Base-by-base conservation (phyloP, 1,140 invertebrate species). In the Leptoteleia sp. region DNA sequence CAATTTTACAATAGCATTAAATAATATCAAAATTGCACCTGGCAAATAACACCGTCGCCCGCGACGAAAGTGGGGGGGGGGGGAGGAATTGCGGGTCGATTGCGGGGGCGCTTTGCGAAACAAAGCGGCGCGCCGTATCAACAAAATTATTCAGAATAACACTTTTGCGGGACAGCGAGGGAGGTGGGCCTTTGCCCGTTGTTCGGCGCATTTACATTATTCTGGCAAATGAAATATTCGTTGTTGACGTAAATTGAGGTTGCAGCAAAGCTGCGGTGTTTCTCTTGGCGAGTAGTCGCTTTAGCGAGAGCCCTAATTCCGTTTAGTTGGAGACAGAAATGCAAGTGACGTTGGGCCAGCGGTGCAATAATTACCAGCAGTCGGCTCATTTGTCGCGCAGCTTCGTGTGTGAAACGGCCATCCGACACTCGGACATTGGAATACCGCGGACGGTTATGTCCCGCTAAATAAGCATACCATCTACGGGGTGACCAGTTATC, bases 211-310 rank as follows among this genome's bases (percentile, higher is more conserved):
- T 70, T 76, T 70, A 64, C 73, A 59, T 76, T 76, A 76, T 59
- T 68, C 48, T 35, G 42, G 22, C 67, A 52, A 70, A 75, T 75
- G 76, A 65, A 79, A 75, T 73, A 65, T 61, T 76, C 61, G 65
- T 71, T 65, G 76, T 75, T 68, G 68, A 75, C 65, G 67, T 75
- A 55, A 79, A 79, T 79, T 70, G 64, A 57, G 76, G 68, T 73
- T 62, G 55, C 55, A 50, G 37, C 43, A 61, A 73, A 65, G 76
- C 76, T 42, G 50, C 59, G 67, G 59, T 45, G 75, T 65, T 65
- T 65, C 67, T 71, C 61, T 64, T 61, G 54, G 54, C 76, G 76
- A 64, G 70, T 19, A 29, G 47, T 59, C 55, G 68, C 68, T 73
- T 68, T 57, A 73, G 54, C 35, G 42, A 54, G 50, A 75, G 64